These are phyloP conservation scores for Thumatha senex DNA, from an alignment of 2,888 invertebrate species.

Conservation along the genomic window DNA sequence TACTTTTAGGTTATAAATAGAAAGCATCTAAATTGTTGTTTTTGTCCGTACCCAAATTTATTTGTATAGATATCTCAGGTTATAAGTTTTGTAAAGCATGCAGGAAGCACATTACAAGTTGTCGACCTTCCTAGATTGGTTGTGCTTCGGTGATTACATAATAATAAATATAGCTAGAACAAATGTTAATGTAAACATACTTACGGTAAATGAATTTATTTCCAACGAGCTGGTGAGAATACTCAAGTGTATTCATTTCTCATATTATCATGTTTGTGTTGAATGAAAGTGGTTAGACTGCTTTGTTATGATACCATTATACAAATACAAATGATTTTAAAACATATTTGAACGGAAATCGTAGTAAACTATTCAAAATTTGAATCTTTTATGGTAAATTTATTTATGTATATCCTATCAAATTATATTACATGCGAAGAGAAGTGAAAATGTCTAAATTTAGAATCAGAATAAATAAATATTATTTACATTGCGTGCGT, in stretches of 20 bases:
- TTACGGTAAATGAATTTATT: conserved; percentile 32
- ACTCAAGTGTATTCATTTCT: conserved; percentile 9
- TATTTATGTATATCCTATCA: not conserved
- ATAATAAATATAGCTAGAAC: conserved; percentile 28
- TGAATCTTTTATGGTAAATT: not conserved
- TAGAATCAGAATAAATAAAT: too few relatives aligned
- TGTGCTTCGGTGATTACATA: conserved; percentile 50
- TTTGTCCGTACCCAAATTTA: conserved; percentile 42
- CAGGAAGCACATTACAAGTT: conserved; percentile 54
- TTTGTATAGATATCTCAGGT: conserved; percentile 16
- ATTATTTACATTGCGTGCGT: too few relatives aligned
- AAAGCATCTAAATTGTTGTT: conserved; percentile 29
- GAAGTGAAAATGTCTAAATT: not conserved
- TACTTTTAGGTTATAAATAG: conserved; percentile 16
- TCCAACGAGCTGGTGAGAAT: conserved; percentile 24
- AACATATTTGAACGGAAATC: conserved; percentile 1
- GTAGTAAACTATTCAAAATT: not conserved
- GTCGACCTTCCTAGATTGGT: conserved; percentile 61
- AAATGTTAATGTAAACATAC: conserved; percentile 24
- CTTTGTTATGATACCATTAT: conserved; percentile 28
- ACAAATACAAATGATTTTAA: conserved; percentile 19
- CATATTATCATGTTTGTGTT: conserved; percentile 6
- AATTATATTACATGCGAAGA: not conserved
- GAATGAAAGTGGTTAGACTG: conserved; percentile 47
- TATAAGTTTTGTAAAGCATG: not conserved